Evolutionary conservation across 64 coral and sea anemone genomes (phyloP).

Genomic region (Porites lutea): DNA sequence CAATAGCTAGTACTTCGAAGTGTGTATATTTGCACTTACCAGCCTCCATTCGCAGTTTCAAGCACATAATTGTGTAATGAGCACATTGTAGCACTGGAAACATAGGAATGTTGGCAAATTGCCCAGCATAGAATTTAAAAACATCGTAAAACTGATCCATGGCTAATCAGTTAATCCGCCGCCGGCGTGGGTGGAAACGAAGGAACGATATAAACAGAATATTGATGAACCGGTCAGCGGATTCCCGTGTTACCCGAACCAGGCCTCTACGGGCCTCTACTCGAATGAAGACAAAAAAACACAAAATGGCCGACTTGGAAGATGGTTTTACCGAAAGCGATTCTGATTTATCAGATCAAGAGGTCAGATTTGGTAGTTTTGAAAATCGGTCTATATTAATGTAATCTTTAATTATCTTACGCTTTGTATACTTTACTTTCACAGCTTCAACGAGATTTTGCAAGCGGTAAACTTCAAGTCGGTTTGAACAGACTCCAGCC

Average conservation of each 20-base stretch:
- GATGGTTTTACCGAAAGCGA: slow-evolving; percentile 20
- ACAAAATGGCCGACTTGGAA: slow-evolving; percentile 40
- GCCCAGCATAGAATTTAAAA: slow-evolving; percentile 56
- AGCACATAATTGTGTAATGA: slow-evolving; percentile 72
- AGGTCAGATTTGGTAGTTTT: slow-evolving; percentile 14
- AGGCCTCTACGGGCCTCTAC: neutral
- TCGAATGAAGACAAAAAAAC: neutral
- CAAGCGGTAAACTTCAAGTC: slow-evolving; percentile 77
- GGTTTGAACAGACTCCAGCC: slow-evolving; percentile 76
- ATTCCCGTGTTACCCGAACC: neutral
- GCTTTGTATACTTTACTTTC: neutral
- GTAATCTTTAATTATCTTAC: neutral
- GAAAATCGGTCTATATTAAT: neutral
- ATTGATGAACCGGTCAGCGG: neutral
- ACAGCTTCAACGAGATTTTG: slow-evolving; percentile 83
- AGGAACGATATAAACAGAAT: neutral
- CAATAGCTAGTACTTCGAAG: neutral
- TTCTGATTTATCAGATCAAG: slow-evolving; percentile 25
- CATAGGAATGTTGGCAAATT: slow-evolving; percentile 65
- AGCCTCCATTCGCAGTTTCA: slow-evolving; percentile 63
- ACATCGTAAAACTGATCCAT: slow-evolving; percentile 62
- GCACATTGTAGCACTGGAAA: slow-evolving; percentile 76
- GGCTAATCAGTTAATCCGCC: neutral
- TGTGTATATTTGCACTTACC: slow-evolving; percentile 11
- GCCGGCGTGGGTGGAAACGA: neutral